A percentile compares a stretch with the other conserved stretches of the same genome.
Conservation (phyloP, 2,888 invertebrate genomes). For the Heteromyza rotundicornis region DNA sequence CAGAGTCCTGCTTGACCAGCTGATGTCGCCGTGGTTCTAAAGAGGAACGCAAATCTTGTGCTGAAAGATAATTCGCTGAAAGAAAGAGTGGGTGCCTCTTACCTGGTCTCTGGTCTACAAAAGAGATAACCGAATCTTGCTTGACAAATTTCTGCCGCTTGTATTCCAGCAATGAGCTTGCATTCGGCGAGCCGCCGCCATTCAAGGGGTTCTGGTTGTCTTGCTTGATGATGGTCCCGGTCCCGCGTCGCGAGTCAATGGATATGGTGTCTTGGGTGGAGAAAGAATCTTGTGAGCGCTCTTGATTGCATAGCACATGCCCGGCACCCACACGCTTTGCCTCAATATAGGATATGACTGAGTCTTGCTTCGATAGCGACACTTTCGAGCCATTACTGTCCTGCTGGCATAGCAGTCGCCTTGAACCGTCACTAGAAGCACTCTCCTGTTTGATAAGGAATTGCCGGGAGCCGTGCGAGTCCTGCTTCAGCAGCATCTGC, state of each 20-base stretch:
- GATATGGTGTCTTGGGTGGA: constrained; percentile 57
- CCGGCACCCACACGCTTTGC: constrained; percentile 51
- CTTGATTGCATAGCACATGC: constrained; percentile 37
- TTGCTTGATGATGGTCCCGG: constrained; percentile 44
- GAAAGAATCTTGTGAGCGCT: constrained; percentile 44
- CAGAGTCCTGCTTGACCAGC: constrained; percentile 62
- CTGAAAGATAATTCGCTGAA: neutral
- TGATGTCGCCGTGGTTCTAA: constrained; percentile 59
- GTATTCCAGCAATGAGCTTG: constrained; percentile 48
- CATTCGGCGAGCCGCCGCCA: constrained; percentile 29
- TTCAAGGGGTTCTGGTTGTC: constrained; percentile 46
- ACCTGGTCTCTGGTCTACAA: constrained; percentile 62
- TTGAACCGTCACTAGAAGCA: constrained; percentile 60
- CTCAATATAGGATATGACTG: constrained; percentile 62
- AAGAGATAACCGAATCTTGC: constrained; percentile 62
- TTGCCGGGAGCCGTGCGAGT: constrained; percentile 62
- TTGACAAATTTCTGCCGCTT: constrained; percentile 62
- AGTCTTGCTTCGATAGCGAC: constrained; percentile 61
- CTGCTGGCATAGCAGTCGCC: constrained; percentile 59
- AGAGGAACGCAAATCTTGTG: neutral
- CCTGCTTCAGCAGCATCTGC: constrained; percentile 62
- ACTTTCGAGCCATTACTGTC: constrained; percentile 61
- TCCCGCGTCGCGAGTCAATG: constrained; percentile 55
- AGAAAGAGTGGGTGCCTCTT: neutral
- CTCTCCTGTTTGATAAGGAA: constrained; percentile 62